Evolutionary conservation across 2,113 vertebrate species (phyloP).

Genomic region (Eupsittula cactorum): DNA sequence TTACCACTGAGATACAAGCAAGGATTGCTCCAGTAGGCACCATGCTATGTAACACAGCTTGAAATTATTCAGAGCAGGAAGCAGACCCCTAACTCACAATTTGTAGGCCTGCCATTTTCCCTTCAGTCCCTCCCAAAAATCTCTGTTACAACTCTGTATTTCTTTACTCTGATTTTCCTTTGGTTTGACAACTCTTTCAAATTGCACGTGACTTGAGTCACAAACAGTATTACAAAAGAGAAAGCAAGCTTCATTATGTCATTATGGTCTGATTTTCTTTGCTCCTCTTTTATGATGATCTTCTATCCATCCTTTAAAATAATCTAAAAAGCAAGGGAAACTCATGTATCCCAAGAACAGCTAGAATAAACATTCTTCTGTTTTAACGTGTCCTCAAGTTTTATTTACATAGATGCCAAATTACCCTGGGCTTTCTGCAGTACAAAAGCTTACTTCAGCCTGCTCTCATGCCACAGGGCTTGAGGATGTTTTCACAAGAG

Average conservation of each 20-base stretch:
- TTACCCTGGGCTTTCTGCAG: neutral
- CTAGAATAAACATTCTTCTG: neutral
- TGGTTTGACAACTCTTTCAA: neutral
- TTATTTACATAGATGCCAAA: neutral
- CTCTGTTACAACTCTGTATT: neutral
- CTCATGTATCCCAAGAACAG: neutral
- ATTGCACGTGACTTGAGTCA: neutral
- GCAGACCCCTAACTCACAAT: neutral
- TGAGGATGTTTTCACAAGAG: neutral
- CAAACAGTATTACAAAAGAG: neutral
- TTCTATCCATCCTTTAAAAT: neutral
- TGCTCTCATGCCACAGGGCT: neutral
- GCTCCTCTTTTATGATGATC: neutral
- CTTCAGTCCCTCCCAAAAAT: neutral
- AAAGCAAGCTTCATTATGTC: neutral
- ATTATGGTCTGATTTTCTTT: neutral
- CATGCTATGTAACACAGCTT: neutral
- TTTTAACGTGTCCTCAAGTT: neutral
- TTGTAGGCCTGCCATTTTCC: neutral
- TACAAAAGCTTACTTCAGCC: neutral
- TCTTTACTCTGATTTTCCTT: neutral
- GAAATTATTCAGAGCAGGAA: neutral
- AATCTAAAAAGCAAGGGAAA: neutral
- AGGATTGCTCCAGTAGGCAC: neutral
- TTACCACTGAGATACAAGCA: neutral